Evolutionary conservation across 2,888 invertebrate genomes (phyloP), one percentile per base, ranked within the genome.

Genomic region (Pharmacophagus antenor): DNA sequence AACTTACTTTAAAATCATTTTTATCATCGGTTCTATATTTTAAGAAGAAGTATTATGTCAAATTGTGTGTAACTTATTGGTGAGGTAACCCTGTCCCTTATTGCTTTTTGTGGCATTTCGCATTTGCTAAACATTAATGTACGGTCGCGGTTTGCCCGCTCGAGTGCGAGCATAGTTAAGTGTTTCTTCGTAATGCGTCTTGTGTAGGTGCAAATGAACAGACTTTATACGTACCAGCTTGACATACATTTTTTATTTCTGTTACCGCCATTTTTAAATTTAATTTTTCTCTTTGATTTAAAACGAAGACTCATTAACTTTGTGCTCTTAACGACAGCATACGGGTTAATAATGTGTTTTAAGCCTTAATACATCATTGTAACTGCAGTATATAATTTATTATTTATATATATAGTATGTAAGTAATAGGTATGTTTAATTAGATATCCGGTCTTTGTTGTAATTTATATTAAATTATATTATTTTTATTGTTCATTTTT

Each of bases 101-200:
- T 79, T 80, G 80, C 79, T 80, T 79, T 80, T 74, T 80, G 82
- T 68, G 77, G 82, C 74, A 70, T 77, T 79, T 76, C 71, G 71
- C 78, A 76, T 80, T 81, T 76, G 76, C 76, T 72, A 67, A 77
- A 70, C 79, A 81, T 84, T 85, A 85, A 85, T 84, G 80, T 80
- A 70, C 68, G 70, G 71, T 77, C 79, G 85, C 76, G 86, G 86
- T 86, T 82, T 76, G 74, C 70, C 70, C 70, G 71, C 68, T 68
- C 68, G 57, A 57, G 62, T 58, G 67, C 66, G 64, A 63, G 67
- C 65, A 64, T 62, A 66, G 67, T 74, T 80, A 81, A 82, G 74
- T 79, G 73, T 79, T 85, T 80, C 79, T 78, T 64, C 70, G 80
- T 80, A 83, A 74, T 72, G 66, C 63, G 67, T 64, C 66, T 66